These are phyloP conservation scores for Dermolepida albohirtum DNA, from an alignment of 2,888 invertebrate species.

Conservation along the genomic window DNA sequence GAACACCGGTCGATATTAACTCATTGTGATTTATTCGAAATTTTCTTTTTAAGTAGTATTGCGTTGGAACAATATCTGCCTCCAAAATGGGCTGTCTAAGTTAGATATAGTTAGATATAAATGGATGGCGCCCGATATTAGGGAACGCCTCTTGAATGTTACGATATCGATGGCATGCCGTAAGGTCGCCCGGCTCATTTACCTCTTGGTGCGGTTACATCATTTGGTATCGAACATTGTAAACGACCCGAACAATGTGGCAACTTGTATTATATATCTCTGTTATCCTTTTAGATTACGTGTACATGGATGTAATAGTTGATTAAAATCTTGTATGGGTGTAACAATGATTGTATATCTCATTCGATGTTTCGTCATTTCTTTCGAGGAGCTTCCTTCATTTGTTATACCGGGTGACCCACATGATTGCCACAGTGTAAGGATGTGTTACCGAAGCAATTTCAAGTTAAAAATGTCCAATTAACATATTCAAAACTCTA, in stretches of 20 bases:
- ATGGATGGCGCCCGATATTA: constrained; percentile 13
- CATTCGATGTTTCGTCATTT: no score
- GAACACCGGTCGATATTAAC: no score
- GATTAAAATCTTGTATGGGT: not conserved
- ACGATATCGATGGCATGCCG: not conserved
- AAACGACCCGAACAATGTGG: constrained; percentile 6
- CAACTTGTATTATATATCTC: constrained; percentile 7
- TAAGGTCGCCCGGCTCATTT: constrained; percentile 8
- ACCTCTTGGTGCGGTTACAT: constrained; percentile 27
- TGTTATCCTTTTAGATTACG: constrained; percentile 15
- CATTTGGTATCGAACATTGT: constrained; percentile 18
- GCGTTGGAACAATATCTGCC: not conserved
- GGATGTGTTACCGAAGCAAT: no score
- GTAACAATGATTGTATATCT: not conserved
- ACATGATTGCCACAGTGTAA: no score
- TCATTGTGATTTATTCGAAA: no score
- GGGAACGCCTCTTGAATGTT: constrained; percentile 1
- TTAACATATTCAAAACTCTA: no score
- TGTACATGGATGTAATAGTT: not conserved
- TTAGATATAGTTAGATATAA: constrained; percentile 3
- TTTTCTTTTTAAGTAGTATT: no score
- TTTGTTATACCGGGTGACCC: no score
- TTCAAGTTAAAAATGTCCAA: no score
- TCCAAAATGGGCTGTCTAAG: constrained; percentile 9
- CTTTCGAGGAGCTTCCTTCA: no score